These are phyloP conservation scores for Pristiophorus japonicus DNA, from an alignment of 2,113 vertebrate species.

Conservation along the genomic window DNA sequence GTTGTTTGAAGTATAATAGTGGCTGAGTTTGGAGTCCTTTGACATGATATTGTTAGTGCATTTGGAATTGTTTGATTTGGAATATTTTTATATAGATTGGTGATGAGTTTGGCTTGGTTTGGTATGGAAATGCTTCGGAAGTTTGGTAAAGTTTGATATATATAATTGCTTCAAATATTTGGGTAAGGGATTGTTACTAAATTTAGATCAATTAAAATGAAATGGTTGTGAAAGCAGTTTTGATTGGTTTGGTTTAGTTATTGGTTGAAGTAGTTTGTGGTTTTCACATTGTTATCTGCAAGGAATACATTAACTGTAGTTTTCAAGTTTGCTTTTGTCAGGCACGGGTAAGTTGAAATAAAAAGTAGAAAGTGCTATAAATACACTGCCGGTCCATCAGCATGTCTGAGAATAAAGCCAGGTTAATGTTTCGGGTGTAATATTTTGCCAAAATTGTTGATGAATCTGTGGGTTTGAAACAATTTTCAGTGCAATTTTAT, in stretches of 20 bases:
- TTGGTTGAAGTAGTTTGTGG: not conserved
- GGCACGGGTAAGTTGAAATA: not conserved
- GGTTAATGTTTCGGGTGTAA: not conserved
- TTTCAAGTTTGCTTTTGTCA: not conserved
- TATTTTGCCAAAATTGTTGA: not conserved
- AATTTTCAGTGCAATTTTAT: not conserved
- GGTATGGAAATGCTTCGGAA: not conserved
- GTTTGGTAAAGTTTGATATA: not conserved
- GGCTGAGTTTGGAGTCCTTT: not conserved
- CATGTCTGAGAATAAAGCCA: not conserved
- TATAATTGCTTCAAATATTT: not conserved
- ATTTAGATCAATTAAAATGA: slow-evolving; percentile 9
- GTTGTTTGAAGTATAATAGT: not conserved
- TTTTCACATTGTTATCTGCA: no score
- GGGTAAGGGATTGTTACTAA: not conserved
- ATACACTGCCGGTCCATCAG: not conserved
- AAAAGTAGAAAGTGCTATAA: not conserved
- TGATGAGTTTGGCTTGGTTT: not conserved
- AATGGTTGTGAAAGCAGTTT: not conserved
- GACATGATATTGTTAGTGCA: not conserved
- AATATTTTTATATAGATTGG: not conserved
- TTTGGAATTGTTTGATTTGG: not conserved
- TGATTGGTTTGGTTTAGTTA: slow-evolving; percentile 3
- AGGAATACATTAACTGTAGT: no score
- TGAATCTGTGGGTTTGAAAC: not conserved